phyloP scores from a whole-genome alignment of 2,797 vertebrate genomes.

The Morus bassanus region DNA sequence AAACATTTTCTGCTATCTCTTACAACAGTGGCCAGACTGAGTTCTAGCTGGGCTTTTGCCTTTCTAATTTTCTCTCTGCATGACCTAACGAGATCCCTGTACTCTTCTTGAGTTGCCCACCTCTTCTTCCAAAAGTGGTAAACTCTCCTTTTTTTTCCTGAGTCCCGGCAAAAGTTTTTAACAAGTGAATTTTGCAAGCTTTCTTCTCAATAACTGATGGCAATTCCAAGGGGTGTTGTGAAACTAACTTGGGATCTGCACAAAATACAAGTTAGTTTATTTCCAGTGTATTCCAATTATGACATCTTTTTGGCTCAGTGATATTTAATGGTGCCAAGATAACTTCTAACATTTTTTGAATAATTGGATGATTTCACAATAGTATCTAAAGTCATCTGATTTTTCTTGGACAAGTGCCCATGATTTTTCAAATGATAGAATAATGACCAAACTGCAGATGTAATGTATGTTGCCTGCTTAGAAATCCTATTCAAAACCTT shows the following conservation, averaged over 20 bases:
- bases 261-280: slow-evolving; percentile 13
- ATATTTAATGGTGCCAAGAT: slow-evolving; percentile 11
- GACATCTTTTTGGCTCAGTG: slow-evolving; percentile 35
- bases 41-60: too few species aligned
- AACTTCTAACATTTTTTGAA: slow-evolving; percentile 48
- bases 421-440: slow-evolving; percentile 21
- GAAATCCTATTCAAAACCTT: not conserved
- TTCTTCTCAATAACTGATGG: not conserved
- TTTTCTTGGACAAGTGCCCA: not conserved
- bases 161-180: not conserved
- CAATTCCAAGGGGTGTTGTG: slow-evolving; percentile 13
- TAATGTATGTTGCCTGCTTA: not conserved
- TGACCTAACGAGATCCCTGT: too few species aligned
- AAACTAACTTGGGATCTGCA: slow-evolving; percentile 19
- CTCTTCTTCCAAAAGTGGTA: too few species aligned
- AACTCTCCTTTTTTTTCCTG: too few species aligned
- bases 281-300: slow-evolving; percentile 32
- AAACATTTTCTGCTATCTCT: too few species aligned
- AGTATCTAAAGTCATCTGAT: not conserved
- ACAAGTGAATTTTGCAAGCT: not conserved
- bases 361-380: slow-evolving; percentile 40
- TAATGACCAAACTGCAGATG: slow-evolving; percentile 29
- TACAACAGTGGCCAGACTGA: too few species aligned
- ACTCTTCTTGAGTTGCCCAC: too few species aligned
- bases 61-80: too few species aligned